Base-by-base conservation (phyloP, 2,888 invertebrate species). In the Lycophotia porphyrea region DNA sequence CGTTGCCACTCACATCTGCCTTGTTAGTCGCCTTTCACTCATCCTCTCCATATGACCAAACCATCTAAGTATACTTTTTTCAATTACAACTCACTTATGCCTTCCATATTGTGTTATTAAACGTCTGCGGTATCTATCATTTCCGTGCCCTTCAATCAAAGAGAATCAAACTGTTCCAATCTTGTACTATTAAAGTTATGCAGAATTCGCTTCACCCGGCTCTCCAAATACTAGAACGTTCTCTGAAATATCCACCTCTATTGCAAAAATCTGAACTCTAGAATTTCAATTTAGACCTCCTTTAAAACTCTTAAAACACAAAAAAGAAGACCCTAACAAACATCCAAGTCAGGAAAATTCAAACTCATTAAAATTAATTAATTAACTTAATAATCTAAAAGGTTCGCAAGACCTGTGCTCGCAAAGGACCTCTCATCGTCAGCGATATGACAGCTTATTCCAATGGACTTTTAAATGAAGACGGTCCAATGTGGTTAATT, bases 341-440 rank as follows among this genome's bases (percentile, higher is more conserved):
- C 47, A 69, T 42, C 36, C 60, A n/a, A 80, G 36, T 63, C 61
- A 73, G 47, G n/a, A 52, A 73, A 55, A 80, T 69, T 68, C 36
- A 73, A 80, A 73, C 55, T 80, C 80, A 74, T 74, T 80, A 80
- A 74, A 80, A 66, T 63, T 72, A 68, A 82, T 82, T 76, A 82
- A 71, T 71, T 72, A 74, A 84, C 68, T 71, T 74, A 64, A 64
- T 64, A 61, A 71, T 60, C 24, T 68, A 84, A 81, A 84, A 74
- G 81, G 67, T 84, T 65, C 27, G 55, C 9, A 47, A 67, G 71
- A 61, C 47, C 85, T 65, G 47, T 61, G 31, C 44, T 49, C 27
- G 55, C 75, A 44, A 81, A 74, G 52, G 67, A 49, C 71, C 66
- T 83, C 52, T 84, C 58, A 9, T n/a, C 61, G 71, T 84, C 75